Conservation (phyloP, 2,113 vertebrate genomes). For the Patagioenas fasciata region DNA sequence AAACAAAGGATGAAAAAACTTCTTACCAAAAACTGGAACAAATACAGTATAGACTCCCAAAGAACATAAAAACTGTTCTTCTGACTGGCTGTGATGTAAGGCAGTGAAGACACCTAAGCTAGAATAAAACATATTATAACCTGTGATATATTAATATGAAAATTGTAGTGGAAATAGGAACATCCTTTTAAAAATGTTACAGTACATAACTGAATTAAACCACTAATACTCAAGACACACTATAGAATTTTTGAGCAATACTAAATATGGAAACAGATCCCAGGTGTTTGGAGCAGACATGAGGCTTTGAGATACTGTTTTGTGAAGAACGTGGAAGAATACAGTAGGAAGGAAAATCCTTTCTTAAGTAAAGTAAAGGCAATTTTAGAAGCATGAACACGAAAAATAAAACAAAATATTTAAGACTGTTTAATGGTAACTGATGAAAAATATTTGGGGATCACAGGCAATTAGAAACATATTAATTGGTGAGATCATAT, state of each 20-base stretch:
- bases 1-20: background rate
- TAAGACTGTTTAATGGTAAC: background rate
- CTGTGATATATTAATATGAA: background rate
- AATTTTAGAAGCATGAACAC: background rate
- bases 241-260: background rate
- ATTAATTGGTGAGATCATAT: background rate
- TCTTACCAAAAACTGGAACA: background rate
- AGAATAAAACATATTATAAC: background rate
- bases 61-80: background rate
- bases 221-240: background rate
- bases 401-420: background rate
- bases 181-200: background rate
- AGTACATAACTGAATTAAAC: background rate
- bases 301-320: background rate
- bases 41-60: background rate
- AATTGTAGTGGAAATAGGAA: background rate
- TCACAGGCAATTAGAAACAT: background rate
- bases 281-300: background rate
- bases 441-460: background rate
- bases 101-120: fast-evolving
- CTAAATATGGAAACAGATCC: background rate
- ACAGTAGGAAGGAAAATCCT: background rate
- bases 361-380: background rate
- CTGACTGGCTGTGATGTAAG: background rate
- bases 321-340: background rate